A percentile compares a stretch with the other conserved stretches of the same genome.
Conservation (phyloP, 2,888 invertebrate genomes). For the Trissolcus japonicus region DNA sequence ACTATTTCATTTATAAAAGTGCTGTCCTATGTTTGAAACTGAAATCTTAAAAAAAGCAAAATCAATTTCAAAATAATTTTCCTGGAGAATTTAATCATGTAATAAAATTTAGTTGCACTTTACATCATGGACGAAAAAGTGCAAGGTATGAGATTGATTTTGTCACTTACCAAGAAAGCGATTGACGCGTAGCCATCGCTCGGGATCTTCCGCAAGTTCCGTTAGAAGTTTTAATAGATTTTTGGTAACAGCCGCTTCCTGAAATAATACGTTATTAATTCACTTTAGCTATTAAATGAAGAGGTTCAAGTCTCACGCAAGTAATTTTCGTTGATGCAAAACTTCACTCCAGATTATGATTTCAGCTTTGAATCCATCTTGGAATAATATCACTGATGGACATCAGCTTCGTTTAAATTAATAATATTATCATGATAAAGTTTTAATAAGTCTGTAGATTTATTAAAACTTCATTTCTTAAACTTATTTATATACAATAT, state of each 20-base stretch:
- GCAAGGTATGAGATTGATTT: slow-evolving; percentile 24
- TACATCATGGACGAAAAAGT: slow-evolving; percentile 11
- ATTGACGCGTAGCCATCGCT: slow-evolving; percentile 66
- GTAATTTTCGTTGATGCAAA: slow-evolving; percentile 32
- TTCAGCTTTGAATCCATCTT: neutral
- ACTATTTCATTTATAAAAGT: neutral
- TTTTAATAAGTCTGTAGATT: too few relatives aligned
- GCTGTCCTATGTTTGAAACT: neutral
- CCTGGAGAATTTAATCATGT: neutral
- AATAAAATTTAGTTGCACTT: slow-evolving; percentile 3
- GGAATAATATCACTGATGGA: neutral
- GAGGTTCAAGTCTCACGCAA: slow-evolving; percentile 5
- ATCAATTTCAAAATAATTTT: neutral
- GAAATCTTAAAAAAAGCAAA: neutral
- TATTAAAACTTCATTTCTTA: too few relatives aligned
- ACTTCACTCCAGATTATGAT: slow-evolving; percentile 7
- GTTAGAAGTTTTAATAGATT: slow-evolving; percentile 67
- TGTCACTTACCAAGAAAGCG: slow-evolving; percentile 70
- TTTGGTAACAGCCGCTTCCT: slow-evolving; percentile 64
- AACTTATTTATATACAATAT: too few relatives aligned
- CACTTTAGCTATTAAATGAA: slow-evolving; percentile 34
- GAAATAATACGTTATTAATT: slow-evolving; percentile 54
- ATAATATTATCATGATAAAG: too few relatives aligned
- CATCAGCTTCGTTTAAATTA: neutral
- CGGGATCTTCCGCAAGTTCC: slow-evolving; percentile 69